Base-by-base conservation (phyloP, 2,888 invertebrate species). In the Anthophora plumipes region DNA sequence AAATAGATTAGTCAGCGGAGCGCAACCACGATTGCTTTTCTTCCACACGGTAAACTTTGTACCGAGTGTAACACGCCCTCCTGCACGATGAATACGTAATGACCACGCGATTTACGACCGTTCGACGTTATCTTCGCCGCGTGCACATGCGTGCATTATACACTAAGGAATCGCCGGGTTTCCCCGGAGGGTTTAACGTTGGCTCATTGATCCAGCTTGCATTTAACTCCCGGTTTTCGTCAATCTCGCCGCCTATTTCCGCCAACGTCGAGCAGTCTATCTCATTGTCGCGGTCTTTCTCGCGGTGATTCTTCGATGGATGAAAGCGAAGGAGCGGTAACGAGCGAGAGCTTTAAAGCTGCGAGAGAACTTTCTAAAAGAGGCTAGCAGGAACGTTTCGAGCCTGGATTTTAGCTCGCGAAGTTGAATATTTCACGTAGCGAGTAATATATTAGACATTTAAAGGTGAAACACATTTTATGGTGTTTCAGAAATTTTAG, bases 11-110 rank as follows among this genome's bases (percentile, higher is more conserved):
- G 75, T 61, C 50, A 48, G 63, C 46, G 59, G 57, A 60, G 39
- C 17, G 25, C 60, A 54, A 61, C 46, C 43, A 61, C 74, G 80
- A 83, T 83, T 84, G 80, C 74, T 77, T 84, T 82, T 68, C 82
- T 82, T 77, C 69, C 71, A 41, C 66, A 22, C 25, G 55, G 73
- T 39, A 63, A 78, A 82, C 70, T 82, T 79, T 22, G 66, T 4
- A 31, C 31, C 11, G 61, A 8, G 12, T 61, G 57, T 37, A 43
- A 64, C 80, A 60, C 60, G 20, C 43, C 52, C 66, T 31, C 20
- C 63, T 37, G 41, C 63, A 12, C 20, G 61, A 60, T 75, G 80
- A 82, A 82, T 82, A 75, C 68, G 37, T 76, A 82, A 82, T 63
- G 70, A 7, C 41, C 46, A 25, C 17, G 66, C 66, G 72, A 80